A percentile compares a stretch with the other conserved stretches of the same genome.
Conservation (phyloP, 2,797 vertebrate genomes). For the Hippopotamyrus pictus region DNA sequence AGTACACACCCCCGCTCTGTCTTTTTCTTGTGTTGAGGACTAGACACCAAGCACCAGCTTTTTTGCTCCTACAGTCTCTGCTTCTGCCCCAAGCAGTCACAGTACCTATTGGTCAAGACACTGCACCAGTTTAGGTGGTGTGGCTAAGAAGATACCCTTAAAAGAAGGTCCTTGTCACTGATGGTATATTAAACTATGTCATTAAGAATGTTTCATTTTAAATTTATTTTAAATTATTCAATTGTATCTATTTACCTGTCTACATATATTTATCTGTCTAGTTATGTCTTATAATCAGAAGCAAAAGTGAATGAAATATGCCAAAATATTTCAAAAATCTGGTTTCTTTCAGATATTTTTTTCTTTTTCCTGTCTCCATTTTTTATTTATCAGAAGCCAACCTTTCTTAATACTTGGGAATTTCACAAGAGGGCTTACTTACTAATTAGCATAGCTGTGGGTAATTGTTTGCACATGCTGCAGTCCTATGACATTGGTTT, state of each 20-base stretch:
- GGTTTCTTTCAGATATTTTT: conserved; percentile 23
- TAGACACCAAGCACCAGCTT: conserved; percentile 31
- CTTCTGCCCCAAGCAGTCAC: conserved; percentile 23
- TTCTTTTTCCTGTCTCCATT: conserved; percentile 12
- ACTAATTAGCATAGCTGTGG: conserved; percentile 1
- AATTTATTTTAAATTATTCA: conserved; percentile 43
- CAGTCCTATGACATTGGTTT: background rate
- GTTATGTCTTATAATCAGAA: conserved; percentile 33
- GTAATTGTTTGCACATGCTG: background rate
- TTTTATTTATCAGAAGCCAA: background rate
- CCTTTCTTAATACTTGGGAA: conserved; percentile 2
- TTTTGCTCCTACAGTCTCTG: conserved; percentile 25
- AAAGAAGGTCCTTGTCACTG: conserved; percentile 47
- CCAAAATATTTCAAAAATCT: conserved; percentile 38
- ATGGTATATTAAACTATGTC: conserved; percentile 56
- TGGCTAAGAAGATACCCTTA: conserved; percentile 22
- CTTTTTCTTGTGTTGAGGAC: conserved; percentile 39
- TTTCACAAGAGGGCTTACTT: conserved; percentile 14
- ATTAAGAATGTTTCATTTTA: conserved; percentile 52
- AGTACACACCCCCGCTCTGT: conserved; percentile 23
- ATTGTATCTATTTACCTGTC: conserved; percentile 49
- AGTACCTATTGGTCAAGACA: conserved; percentile 42
- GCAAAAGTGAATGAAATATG: conserved; percentile 45
- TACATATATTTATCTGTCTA: conserved; percentile 46
- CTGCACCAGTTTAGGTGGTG: conserved; percentile 35